Conservation (phyloP, 23 tunicate genomes). For the Trididemnum clinides region DNA sequence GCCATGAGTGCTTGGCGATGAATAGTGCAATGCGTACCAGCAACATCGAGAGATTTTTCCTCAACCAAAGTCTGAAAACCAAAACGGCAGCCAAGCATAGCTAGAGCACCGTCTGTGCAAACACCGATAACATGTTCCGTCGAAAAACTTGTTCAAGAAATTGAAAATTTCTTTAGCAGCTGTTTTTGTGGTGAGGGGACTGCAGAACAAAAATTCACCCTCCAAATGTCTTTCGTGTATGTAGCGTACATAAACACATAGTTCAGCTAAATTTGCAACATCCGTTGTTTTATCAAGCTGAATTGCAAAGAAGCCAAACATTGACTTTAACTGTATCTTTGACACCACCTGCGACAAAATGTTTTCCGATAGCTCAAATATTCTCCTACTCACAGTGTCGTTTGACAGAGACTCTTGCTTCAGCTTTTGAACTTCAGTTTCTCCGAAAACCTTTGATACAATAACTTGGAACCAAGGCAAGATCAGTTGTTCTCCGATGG, state of each 20-base stretch:
- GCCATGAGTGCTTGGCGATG: no score
- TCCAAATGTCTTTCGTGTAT: slow-evolving; percentile 59
- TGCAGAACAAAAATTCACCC: slow-evolving; percentile 43
- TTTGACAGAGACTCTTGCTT: slow-evolving; percentile 62
- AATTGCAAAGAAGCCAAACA: slow-evolving; percentile 56
- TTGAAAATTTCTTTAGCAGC: slow-evolving; percentile 40
- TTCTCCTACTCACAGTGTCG: slow-evolving; percentile 71
- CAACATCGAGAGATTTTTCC: no score
- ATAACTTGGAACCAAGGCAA: slow-evolving; percentile 58
- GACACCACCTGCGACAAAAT: slow-evolving; percentile 66
- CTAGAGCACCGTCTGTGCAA: no score
- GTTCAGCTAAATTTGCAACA: slow-evolving; percentile 59
- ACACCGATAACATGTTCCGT: no score
- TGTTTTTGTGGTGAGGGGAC: slow-evolving; percentile 46
- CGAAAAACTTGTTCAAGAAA: slow-evolving; percentile 41
- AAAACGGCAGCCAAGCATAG: no score
- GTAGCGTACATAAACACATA: slow-evolving; percentile 52
- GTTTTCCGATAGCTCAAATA: slow-evolving; percentile 57
- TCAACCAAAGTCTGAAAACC: no score
- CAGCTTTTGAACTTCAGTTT: slow-evolving; percentile 60
- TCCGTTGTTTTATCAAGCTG: slow-evolving; percentile 70
- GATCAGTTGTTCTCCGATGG: slow-evolving; percentile 66
- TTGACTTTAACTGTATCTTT: slow-evolving; percentile 56
- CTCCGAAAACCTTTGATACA: slow-evolving; percentile 43
- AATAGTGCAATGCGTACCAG: no score